These are phyloP conservation scores for Noctua comes DNA, from an alignment of 2,888 invertebrate genomes.

Conservation along the genomic window DNA sequence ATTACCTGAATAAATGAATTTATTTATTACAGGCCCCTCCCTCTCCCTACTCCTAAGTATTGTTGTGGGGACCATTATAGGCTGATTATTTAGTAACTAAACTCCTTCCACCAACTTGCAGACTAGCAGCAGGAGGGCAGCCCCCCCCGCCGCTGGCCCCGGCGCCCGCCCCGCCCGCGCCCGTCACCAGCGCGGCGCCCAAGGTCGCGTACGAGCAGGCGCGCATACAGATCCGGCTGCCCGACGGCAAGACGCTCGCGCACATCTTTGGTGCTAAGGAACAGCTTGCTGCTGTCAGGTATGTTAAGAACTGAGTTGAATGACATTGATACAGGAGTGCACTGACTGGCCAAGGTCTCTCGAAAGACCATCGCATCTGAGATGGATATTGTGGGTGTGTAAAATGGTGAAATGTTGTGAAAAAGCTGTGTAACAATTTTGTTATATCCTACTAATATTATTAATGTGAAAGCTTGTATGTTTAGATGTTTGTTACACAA, in stretches of 20 bases:
- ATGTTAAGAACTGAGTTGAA: background rate
- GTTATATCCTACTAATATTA: background rate
- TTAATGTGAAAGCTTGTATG: background rate
- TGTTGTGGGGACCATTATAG: no score
- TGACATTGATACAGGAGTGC: background rate
- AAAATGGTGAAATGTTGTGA: background rate
- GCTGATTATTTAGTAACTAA: no score
- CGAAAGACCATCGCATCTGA: background rate
- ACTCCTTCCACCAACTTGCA: conserved; percentile 46
- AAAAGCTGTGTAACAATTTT: background rate
- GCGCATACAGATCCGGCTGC: conserved; percentile 82
- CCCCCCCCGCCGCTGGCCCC: conserved; percentile 68
- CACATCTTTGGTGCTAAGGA: conserved; percentile 94
- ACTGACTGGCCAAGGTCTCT: background rate
- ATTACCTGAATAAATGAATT: no score
- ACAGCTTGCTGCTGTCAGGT: conserved; percentile 96
- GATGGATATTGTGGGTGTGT: background rate
- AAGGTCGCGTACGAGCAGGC: conserved; percentile 80
- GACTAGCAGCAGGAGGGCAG: conserved; percentile 81
- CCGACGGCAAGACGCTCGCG: conserved; percentile 82
- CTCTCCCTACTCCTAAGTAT: no score
- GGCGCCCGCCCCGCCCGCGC: conserved; percentile 69
- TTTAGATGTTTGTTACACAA: background rate
- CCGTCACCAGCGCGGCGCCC: conserved; percentile 69
- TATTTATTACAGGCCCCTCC: no score